Base-by-base conservation (phyloP, 1,140 invertebrate genomes). In the Lepeophtheirus salmonis region DNA sequence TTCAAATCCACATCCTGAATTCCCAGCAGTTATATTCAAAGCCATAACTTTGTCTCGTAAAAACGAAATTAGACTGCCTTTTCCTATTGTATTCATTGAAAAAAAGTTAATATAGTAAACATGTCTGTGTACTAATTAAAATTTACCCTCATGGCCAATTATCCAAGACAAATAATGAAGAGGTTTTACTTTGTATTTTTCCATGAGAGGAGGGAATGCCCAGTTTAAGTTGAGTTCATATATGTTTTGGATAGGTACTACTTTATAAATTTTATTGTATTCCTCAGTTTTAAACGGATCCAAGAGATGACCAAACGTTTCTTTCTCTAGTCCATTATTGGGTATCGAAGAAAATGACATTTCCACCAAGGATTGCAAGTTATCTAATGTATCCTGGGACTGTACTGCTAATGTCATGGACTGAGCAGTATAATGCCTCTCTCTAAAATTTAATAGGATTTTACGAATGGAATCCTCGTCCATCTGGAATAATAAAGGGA, bases 401-500 rank as follows among this genome's bases (percentile, higher is more conserved):
- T 55, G 53, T 49, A 94, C 76, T 63, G 83, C 79, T 2, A 92
- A 67, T 48, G 79, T 86, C 86, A 94, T 92, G 60, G 86, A 74
- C 67, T 92, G 82, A 4, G 86, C 84, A 23, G 84, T 84, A 67
- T 95, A 95, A 70, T 89, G 83, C 48, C 81, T 72, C 6, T 41
- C n/a, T n/a, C n/a, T 41, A n/a, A 41, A 41, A n/a, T 41, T n/a
- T 41, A 41, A n/a, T 6, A 41, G 30, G 6, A 41, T 41, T 41
- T 41, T n/a, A 41, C n/a, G 30, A 41, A 41, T 41, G 6, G 6
- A n/a, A n/a, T 41, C 30, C 6, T 41, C 30, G 30, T 41, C 30
- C 30, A 41, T 10, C 30, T 41, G 30, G 30, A n/a, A n/a, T 6
- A 41, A 41, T 10, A 41, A 41, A 41, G n/a, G n/a, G n/a, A n/a